Evolutionary conservation across 1,140 invertebrate genomes (phyloP).

Genomic region (Formica exsecta): DNA sequence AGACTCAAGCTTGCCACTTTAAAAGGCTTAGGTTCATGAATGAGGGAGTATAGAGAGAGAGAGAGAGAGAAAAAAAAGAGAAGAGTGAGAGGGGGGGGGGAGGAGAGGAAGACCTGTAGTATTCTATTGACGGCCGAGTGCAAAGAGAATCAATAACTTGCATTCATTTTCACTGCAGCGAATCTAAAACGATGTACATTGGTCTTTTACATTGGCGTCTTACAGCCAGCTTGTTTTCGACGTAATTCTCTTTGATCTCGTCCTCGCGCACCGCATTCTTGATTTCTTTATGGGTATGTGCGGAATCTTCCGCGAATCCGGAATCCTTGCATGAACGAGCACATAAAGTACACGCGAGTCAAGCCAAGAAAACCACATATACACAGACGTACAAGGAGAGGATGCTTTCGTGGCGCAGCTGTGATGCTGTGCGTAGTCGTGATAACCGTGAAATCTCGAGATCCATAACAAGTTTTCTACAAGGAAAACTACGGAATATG

Average conservation of each 20-base stretch:
- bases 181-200: not conserved
- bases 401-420: not conserved
- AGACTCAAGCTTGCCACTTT: conserved; percentile 8
- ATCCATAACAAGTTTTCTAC: conserved; percentile 36
- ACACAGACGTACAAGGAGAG: not conserved
- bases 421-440: not conserved
- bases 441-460: conserved; percentile 39
- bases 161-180: conserved; percentile 25
- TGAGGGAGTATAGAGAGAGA: not conserved
- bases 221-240: not conserved
- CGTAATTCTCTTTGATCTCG: conserved; percentile 38
- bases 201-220: conserved; percentile 17
- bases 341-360: conserved; percentile 3
- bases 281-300: conserved; percentile 34
- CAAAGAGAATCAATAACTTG: conserved; percentile 27
- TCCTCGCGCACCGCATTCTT: conserved; percentile 24
- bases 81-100: not conserved
- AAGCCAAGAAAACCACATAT: not conserved
- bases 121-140: not conserved
- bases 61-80: not conserved
- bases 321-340: conserved; percentile 4
- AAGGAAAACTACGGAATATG: not conserved
- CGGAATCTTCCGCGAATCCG: conserved; percentile 24
- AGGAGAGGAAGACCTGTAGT: not conserved
- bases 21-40: conserved; percentile 29